Percentiles rank a stretch among this genome's conserved stretches.
Evolutionary conservation across 2,113 vertebrate genomes (phyloP).

Genomic region (Sapayoa aenigma): DNA sequence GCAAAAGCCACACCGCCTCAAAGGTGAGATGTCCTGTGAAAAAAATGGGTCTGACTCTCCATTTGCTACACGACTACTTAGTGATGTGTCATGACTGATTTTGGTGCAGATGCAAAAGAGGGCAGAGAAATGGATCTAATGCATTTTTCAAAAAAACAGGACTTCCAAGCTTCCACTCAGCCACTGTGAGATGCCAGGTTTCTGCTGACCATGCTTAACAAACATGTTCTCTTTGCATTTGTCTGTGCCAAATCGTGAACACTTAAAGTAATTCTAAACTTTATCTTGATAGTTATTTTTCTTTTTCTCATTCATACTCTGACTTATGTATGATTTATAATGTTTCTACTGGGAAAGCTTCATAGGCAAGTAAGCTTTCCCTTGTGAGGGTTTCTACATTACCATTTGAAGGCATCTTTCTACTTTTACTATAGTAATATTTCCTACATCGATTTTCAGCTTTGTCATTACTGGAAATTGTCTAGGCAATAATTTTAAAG

Average conservation of each 20-base stretch:
- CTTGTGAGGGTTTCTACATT: background rate
- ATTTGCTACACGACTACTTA: background rate
- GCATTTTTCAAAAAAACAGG: background rate
- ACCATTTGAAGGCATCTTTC: slow-evolving; percentile 23
- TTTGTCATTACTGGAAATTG: slow-evolving; percentile 28
- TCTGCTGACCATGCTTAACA: background rate
- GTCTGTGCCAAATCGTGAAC: slow-evolving; percentile 4
- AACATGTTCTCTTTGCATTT: background rate
- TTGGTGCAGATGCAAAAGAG: background rate
- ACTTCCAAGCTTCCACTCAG: background rate
- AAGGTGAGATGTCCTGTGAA: background rate
- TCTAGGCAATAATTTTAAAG: slow-evolving; percentile 39
- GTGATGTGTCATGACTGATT: background rate
- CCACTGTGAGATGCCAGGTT: background rate
- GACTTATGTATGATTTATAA: slow-evolving; percentile 48
- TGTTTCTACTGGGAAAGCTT: slow-evolving; percentile 33
- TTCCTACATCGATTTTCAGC: slow-evolving; percentile 51
- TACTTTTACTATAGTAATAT: slow-evolving; percentile 21
- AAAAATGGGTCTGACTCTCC: background rate
- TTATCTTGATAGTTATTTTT: slow-evolving; percentile 18
- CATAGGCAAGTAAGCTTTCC: slow-evolving; percentile 5
- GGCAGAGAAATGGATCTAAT: background rate
- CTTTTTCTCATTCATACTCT: slow-evolving; percentile 23
- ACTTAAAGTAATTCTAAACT: slow-evolving; percentile 12
- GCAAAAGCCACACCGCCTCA: background rate